A percentile compares a stretch with the other conserved stretches of the same genome.
phyloP scores from a whole-genome alignment of 1,140 invertebrate species.

The Neodiprion fabricii region DNA sequence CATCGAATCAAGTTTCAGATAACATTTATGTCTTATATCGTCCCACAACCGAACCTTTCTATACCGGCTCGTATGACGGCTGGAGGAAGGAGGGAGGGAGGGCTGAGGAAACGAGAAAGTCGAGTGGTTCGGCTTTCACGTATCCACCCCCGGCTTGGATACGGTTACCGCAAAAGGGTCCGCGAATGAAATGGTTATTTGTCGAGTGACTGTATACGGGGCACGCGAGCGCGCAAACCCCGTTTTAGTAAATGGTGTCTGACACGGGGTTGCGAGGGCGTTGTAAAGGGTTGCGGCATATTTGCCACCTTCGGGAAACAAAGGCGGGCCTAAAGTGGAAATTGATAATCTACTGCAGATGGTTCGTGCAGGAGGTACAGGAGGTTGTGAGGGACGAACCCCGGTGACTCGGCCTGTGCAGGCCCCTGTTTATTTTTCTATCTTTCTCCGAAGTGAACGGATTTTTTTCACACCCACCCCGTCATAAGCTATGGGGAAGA shows the following conservation, averaged over 20 bases:
- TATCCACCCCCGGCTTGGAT: neutral
- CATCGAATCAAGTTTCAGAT: neutral
- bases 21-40: slow-evolving; percentile 2
- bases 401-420: neutral
- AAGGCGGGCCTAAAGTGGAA: slow-evolving; percentile 4
- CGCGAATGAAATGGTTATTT: neutral
- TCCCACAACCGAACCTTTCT: slow-evolving; percentile 15
- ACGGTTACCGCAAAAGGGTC: slow-evolving; percentile 1
- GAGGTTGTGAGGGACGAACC: neutral
- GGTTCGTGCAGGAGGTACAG: neutral
- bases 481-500: too few relatives aligned
- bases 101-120: slow-evolving; percentile 9
- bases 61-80: neutral
- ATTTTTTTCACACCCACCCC: too few relatives aligned
- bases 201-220: neutral
- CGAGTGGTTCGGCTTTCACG: neutral
- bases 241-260: slow-evolving; percentile 3
- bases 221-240: slow-evolving; percentile 1
- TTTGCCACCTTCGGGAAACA: slow-evolving; percentile 3
- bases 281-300: neutral
- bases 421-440: too few relatives aligned
- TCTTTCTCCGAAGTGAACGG: too few relatives aligned
- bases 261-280: neutral
- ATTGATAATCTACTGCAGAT: slow-evolving; percentile 3
- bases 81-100: neutral